Base-by-base conservation (phyloP, 2,113 vertebrate species). In the Microcebus griseorufus region DNA sequence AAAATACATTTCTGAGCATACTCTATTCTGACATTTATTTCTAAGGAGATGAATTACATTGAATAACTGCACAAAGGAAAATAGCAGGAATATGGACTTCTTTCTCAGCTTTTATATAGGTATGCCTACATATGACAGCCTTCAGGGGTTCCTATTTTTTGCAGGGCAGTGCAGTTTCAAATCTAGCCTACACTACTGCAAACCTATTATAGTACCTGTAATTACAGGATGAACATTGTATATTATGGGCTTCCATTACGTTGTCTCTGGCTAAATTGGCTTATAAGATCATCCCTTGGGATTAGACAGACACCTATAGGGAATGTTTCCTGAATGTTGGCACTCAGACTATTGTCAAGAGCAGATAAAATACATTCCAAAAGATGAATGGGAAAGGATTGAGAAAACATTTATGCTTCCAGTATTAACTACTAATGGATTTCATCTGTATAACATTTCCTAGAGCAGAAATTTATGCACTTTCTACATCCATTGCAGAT, bases 361-460 rank as follows among this genome's bases (percentile, higher is more conserved):
- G 42, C 32, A 93, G 85, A 34, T 85, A 55, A 95, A 92, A 80
- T 69, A 89, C 67, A 88, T 96, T 93, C 37, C 34, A 76, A 70
- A 93, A 96, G 58, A 37, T 62, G 32, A 81, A 18, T 53, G 32
- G 60, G n/a, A 94, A 80, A 89, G 32, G 60, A 96, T 65, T 80
- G n/a, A 88, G 88, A 92, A 34, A 86, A 45, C 73, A 81, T 69
- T 65, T 95, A 70, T 76, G 32, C 62, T 88, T 93, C 22, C 17
- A 45, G 0, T 42, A 16, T 76, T 91, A 91, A 78, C 60, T 85
- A 45, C 51, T 83, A 58, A 51, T 87, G 16, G 60, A 64, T 76
- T 83, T 84, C 51, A 45, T 64, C 25, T 79, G 0, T 88, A 14
- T 89, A 80, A 23, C 51, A 32, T 96, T 85, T 89, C 34, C 73